Conservation (phyloP, 2,888 invertebrate genomes). For the Andrena fulva region DNA sequence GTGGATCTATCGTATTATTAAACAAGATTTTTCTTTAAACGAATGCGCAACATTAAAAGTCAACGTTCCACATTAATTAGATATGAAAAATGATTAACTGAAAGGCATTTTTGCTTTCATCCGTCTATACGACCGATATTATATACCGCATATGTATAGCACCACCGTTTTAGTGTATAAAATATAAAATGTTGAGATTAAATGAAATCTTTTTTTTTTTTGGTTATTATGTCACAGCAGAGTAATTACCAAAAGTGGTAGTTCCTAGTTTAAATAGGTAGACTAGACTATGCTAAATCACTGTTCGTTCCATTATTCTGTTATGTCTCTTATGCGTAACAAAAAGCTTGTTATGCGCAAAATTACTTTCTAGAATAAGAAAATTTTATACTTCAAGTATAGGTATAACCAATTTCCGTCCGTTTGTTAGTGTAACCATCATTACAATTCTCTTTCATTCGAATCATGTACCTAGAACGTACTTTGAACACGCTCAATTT, state of each 20-base stretch:
- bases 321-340: conserved; percentile 47
- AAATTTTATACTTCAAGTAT: conserved; percentile 16
- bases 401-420: conserved; percentile 15
- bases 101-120: conserved; percentile 17
- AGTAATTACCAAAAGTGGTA: conserved; percentile 72
- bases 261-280: conserved; percentile 69
- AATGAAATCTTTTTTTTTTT: conserved; percentile 61
- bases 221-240: conserved; percentile 75
- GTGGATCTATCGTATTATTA: conserved; percentile 13
- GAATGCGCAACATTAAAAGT: conserved; percentile 12
- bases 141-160: conserved; percentile 48
- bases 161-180: conserved; percentile 65
- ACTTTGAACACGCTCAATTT: neutral
- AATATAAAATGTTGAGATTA: conserved; percentile 76
- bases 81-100: conserved; percentile 9
- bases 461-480: conserved; percentile 7
- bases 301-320: conserved; percentile 59
- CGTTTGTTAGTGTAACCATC: conserved; percentile 30
- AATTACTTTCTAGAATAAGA: conserved; percentile 39
- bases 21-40: conserved; percentile 27
- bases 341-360: conserved; percentile 40
- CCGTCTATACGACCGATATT: conserved; percentile 24
- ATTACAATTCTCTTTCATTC: conserved; percentile 6
- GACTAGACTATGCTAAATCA: conserved; percentile 79
- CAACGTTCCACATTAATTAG: conserved; percentile 15